phyloP scores from a whole-genome alignment of 2,888 invertebrate species.

The Calliphora vomitoria region DNA sequence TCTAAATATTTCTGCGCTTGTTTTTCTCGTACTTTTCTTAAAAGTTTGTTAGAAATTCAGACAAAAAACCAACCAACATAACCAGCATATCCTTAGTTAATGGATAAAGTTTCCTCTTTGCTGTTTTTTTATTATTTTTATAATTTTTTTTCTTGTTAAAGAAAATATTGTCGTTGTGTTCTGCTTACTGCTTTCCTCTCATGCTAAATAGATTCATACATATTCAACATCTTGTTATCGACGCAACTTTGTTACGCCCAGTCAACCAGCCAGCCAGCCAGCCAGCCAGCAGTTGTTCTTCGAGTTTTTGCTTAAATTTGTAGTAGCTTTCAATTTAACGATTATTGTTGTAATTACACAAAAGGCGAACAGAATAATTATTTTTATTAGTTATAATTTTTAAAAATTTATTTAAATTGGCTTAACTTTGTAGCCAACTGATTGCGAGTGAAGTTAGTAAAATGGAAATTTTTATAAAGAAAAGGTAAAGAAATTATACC shows the following conservation, averaged over 20 bases:
- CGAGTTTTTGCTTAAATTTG: background rate
- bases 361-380: constrained; percentile 42
- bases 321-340: constrained; percentile 58
- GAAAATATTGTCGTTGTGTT: constrained; percentile 28
- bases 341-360: constrained; percentile 65
- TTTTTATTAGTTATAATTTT: constrained; percentile 18
- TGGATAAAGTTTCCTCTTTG: constrained; percentile 52
- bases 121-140: background rate
- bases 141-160: constrained; percentile 2
- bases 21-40: constrained; percentile 17
- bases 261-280: background rate
- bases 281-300: background rate
- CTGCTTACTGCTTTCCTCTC: background rate
- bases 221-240: constrained; percentile 57
- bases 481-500: background rate
- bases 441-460: background rate
- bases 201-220: background rate
- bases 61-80: constrained; percentile 30
- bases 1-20: constrained; percentile 30
- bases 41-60: constrained; percentile 55
- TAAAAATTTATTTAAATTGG: constrained; percentile 19
- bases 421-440: constrained; percentile 13
- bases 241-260: constrained; percentile 28
- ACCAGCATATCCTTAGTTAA: constrained; percentile 58
- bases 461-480: background rate